These are phyloP conservation scores for Aphodius granarius DNA, from an alignment of 2,888 invertebrate genomes.

Conservation along the genomic window DNA sequence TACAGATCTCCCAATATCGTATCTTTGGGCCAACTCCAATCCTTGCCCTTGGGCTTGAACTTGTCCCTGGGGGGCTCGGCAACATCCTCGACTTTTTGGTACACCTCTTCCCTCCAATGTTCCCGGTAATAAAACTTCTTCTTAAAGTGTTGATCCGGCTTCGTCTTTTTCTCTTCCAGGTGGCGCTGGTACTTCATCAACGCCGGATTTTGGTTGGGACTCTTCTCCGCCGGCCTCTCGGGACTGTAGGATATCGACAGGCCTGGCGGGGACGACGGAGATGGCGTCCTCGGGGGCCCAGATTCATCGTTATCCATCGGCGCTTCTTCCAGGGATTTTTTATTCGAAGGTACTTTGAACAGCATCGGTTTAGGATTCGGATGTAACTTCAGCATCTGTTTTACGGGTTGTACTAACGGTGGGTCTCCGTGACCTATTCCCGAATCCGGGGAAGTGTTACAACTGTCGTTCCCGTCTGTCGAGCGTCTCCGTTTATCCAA, in stretches of 20 bases:
- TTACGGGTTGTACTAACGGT: constrained; percentile 53
- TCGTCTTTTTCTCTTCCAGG: constrained; percentile 50
- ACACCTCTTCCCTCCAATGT: constrained; percentile 61
- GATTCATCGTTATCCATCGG: constrained; percentile 52
- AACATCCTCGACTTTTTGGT: constrained; percentile 49
- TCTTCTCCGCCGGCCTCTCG: constrained; percentile 42
- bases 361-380: constrained; percentile 49
- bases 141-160: constrained; percentile 73
- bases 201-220: constrained; percentile 55
- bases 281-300: constrained; percentile 61
- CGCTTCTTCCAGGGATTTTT: constrained; percentile 55
- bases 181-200: constrained; percentile 64
- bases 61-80: constrained; percentile 58
- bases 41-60: constrained; percentile 73
- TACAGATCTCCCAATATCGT: constrained; percentile 30
- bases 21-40: constrained; percentile 67
- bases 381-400: constrained; percentile 47
- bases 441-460: constrained; percentile 85
- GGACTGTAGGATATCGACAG: constrained; percentile 48
- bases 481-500: constrained; percentile 84
- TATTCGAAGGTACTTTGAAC: constrained; percentile 51
- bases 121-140: constrained; percentile 77
- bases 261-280: constrained; percentile 58
- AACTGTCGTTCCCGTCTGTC: constrained; percentile 73
- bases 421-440: constrained; percentile 75